These are phyloP conservation scores for Acronicta psi DNA, from an alignment of 2,888 invertebrate genomes.

Conservation along the genomic window DNA sequence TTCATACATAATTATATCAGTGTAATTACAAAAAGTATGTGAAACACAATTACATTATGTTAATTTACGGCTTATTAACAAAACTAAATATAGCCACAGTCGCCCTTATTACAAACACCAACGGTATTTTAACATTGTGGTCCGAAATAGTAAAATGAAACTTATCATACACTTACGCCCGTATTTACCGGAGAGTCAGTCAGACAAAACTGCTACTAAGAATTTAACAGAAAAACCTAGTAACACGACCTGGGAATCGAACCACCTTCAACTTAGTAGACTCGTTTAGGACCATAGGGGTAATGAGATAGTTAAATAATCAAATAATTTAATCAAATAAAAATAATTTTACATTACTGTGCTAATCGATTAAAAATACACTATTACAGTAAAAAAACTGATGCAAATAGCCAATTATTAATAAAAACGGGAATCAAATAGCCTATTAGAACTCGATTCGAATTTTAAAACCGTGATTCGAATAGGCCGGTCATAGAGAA, in stretches of 20 bases:
- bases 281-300: too few relatives aligned
- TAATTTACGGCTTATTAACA: conserved; percentile 23
- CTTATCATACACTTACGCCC: too few relatives aligned
- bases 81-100: conserved; percentile 22
- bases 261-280: too few relatives aligned
- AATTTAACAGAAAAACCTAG: too few relatives aligned
- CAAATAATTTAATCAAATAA: conserved; percentile 41
- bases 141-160: too few relatives aligned
- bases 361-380: conserved; percentile 46
- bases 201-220: too few relatives aligned
- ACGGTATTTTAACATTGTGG: conserved; percentile 31
- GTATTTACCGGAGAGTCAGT: too few relatives aligned
- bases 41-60: conserved; percentile 25
- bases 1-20: conserved; percentile 18
- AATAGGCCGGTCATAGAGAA: conserved; percentile 30
- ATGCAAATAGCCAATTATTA: conserved; percentile 40
- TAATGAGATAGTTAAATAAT: too few relatives aligned
- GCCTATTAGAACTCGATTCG: conserved; percentile 39
- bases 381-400: conserved; percentile 24
- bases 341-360: conserved; percentile 45
- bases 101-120: conserved; percentile 19
- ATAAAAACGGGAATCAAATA: conserved; percentile 48
- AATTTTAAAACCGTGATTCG: conserved; percentile 35
- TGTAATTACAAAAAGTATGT: conserved; percentile 19
- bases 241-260: too few relatives aligned